phyloP scores from a whole-genome alignment of 2,113 vertebrate species.

The Coptodon bakossiorum region DNA sequence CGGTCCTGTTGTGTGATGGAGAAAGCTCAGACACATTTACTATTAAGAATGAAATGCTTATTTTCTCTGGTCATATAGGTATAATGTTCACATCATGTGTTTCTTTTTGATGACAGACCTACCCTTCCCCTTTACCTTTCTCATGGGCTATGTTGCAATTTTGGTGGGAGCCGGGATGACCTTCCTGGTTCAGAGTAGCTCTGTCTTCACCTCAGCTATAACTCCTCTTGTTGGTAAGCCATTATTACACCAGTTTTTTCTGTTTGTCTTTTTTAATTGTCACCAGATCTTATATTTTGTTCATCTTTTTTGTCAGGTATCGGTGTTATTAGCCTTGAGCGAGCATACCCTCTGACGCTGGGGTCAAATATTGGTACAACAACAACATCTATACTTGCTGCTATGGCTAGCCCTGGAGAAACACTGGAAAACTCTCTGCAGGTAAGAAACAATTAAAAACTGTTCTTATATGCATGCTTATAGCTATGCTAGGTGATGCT shows the following conservation, averaged over 20 bases:
- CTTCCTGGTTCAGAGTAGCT: conserved; percentile 95
- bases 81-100: neutral
- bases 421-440: conserved; percentile 83
- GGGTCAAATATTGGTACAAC: conserved; percentile 97
- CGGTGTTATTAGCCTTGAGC: conserved; percentile 90
- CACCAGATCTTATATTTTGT: neutral
- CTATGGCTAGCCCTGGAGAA: conserved; percentile 86
- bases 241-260: neutral
- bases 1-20: conserved; percentile 8
- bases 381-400: conserved; percentile 93
- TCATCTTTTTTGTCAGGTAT: conserved; percentile 72
- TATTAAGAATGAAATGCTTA: neutral
- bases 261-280: neutral
- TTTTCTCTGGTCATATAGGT: neutral
- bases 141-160: conserved; percentile 93
- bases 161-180: conserved; percentile 93
- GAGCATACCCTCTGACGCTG: conserved; percentile 90
- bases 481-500: neutral
- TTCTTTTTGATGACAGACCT: conserved; percentile 77
- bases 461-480: neutral
- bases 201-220: conserved; percentile 94
- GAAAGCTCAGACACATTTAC: conserved; percentile 39
- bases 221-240: conserved; percentile 92
- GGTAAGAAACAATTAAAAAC: conserved; percentile 63
- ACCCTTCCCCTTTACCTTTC: conserved; percentile 89